Conservation (phyloP, 2,113 vertebrate genomes). For the Hemibagrus wyckioides region DNA sequence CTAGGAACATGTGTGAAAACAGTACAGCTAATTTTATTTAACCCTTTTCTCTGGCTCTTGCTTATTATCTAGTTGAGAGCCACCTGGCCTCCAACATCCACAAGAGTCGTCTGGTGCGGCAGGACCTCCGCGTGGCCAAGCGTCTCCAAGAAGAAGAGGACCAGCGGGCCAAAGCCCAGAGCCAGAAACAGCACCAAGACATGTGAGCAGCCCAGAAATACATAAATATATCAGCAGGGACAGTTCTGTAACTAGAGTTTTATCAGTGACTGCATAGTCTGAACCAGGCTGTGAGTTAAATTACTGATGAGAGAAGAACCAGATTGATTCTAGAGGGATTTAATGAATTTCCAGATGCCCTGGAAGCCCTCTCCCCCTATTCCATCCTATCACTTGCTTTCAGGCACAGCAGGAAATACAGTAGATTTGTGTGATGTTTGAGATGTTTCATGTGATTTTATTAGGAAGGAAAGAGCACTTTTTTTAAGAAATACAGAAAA, state of each 20-base stretch:
- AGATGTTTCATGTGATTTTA: no score
- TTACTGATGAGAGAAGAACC: background rate
- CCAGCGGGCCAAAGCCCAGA: conserved; percentile 79
- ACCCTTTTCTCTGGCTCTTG: conserved; percentile 53
- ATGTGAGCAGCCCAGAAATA: conserved; percentile 75
- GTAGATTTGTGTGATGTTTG: no score
- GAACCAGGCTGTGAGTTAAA: no score
- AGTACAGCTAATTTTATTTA: background rate
- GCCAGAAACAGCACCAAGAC: conserved; percentile 78
- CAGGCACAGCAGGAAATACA: no score
- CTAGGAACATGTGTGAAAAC: background rate
- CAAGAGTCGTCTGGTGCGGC: conserved; percentile 89
- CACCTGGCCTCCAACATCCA: conserved; percentile 95
- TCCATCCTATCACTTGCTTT: background rate
- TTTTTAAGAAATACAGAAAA: background rate
- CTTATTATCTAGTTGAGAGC: conserved; percentile 84
- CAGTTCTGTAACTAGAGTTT: background rate
- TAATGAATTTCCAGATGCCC: background rate
- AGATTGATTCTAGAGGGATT: background rate
- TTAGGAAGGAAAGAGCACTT: no score
- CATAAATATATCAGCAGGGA: background rate
- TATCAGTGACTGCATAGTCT: background rate
- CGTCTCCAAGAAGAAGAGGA: conserved; percentile 93
- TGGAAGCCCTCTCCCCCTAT: background rate
- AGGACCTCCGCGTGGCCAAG: conserved; percentile 92